Evolutionary conservation across 1,140 invertebrate species (phyloP), one percentile per base, ranked within the genome.

Genomic region (Ceratina australensis): DNA sequence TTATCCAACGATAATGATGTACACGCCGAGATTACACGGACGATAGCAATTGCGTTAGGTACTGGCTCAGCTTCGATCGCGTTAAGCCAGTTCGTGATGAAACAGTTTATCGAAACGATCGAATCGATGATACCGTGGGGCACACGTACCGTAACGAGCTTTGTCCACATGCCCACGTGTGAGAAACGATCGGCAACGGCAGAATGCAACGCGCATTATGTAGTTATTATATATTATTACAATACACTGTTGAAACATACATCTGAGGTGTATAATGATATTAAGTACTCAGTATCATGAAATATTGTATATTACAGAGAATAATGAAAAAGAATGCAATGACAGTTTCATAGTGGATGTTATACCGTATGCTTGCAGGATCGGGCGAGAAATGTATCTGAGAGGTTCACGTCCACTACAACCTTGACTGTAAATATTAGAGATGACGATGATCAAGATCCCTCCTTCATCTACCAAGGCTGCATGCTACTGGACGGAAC

Each of bases 361-460:
- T 26, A 49, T 75, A 67, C 20, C 66, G 15, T 89, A 82, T 90
- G 56, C 80, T 92, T 93, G 8, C 89, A 98, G 96, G 96, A 97
- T 93, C 95, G 96, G 85, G 96, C 96, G 0, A 93, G 95, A 83
- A 96, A 97, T 86, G 93, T 93, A 28, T 93, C 94, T 3, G 94
- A 96, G 86, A 93, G 96, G 69, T 93, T 97, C 42, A 96, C 96
- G 0, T 95, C 95, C 49, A 97, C 96, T 1, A 97, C 97, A 0
- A 98, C 96, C 0, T 90, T 98, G 64, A 97, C 96, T 0, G 95
- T 98, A 0, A 96, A 97, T 82, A 95, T 98, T 16, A 94, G 95
- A 88, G 97, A 98, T 87, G 96, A 97, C 33, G 97, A 98, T 84
- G 97, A 98, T 89, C 96, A 97, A 88, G 96, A 97, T 89, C 96